A percentile compares a stretch with the other conserved stretches of the same genome.
Evolutionary conservation across 2,113 vertebrate genomes (phyloP).

Genomic region (Plecotus auritus): DNA sequence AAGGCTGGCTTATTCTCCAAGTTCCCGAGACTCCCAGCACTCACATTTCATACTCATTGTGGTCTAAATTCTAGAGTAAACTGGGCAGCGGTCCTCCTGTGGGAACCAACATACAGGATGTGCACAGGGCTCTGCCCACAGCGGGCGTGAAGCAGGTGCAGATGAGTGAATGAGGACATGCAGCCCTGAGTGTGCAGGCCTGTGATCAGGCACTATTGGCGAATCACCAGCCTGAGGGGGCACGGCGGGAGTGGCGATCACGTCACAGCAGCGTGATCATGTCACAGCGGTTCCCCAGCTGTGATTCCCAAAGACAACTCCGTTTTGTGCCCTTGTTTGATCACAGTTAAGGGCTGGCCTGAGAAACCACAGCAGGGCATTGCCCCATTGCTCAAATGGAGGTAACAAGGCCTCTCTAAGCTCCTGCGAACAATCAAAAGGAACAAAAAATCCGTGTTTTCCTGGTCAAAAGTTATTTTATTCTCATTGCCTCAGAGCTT

Average conservation of each 20-base stretch:
- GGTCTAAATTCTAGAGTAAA: not conserved
- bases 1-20: not conserved
- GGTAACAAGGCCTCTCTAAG: not conserved
- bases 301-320: accelerated
- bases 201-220: not conserved
- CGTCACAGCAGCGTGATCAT: not conserved
- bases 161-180: not conserved
- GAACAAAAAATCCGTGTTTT: not conserved
- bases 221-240: not conserved
- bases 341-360: not conserved
- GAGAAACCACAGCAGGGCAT: not conserved
- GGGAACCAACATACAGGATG: not conserved
- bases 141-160: not conserved
- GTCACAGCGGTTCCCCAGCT: not conserved
- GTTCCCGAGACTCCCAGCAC: not conserved
- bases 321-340: not conserved
- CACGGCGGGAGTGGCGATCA: too few relatives aligned
- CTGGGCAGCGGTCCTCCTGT: not conserved
- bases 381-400: not conserved
- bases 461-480: not conserved
- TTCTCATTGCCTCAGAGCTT: not conserved
- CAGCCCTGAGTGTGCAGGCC: not conserved
- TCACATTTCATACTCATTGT: not conserved
- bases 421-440: not conserved
- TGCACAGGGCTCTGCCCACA: not conserved